Percentiles rank a stretch among this genome's conserved stretches.
These are phyloP conservation scores for Cremastobaeus sp. DNA, from an alignment of 2,888 invertebrate species.

Conservation along the genomic window DNA sequence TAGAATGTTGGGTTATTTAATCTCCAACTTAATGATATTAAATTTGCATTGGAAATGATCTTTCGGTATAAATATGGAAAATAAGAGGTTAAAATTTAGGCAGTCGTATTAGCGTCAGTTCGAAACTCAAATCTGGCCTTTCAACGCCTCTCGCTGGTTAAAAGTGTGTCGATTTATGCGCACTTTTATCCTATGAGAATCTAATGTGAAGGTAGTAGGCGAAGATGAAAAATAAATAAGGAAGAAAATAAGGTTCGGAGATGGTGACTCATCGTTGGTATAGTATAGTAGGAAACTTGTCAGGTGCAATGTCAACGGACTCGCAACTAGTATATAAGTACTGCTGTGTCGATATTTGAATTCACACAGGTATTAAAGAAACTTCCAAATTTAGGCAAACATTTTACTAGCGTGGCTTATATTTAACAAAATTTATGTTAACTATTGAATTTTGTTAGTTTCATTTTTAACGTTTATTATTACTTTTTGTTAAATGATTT, in stretches of 20 bases:
- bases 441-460: too few species aligned
- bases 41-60: too few species aligned
- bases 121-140: conserved; percentile 1
- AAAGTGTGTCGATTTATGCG: conserved; percentile 2
- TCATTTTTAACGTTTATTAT: too few species aligned
- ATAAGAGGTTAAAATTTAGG: background rate
- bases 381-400: too few species aligned
- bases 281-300: conserved; percentile 37
- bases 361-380: too few species aligned
- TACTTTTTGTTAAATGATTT: too few species aligned
- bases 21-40: too few species aligned
- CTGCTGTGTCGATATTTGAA: too few species aligned
- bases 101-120: background rate
- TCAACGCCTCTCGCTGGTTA: background rate
- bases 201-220: conserved; percentile 1
- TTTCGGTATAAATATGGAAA: too few species aligned
- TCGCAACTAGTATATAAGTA: conserved; percentile 8
- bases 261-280: conserved; percentile 51
- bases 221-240: conserved; percentile 15
- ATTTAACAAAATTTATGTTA: too few species aligned
- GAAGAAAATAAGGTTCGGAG: conserved; percentile 37
- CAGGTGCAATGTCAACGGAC: conserved; percentile 55
- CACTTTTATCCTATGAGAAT: conserved; percentile 6
- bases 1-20: too few species aligned
- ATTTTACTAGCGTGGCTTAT: too few species aligned